A percentile compares a stretch with the other conserved stretches of the same genome.
Evolutionary conservation across 2,113 vertebrate genomes (phyloP).

Genomic region (Osmerus eperlanus): DNA sequence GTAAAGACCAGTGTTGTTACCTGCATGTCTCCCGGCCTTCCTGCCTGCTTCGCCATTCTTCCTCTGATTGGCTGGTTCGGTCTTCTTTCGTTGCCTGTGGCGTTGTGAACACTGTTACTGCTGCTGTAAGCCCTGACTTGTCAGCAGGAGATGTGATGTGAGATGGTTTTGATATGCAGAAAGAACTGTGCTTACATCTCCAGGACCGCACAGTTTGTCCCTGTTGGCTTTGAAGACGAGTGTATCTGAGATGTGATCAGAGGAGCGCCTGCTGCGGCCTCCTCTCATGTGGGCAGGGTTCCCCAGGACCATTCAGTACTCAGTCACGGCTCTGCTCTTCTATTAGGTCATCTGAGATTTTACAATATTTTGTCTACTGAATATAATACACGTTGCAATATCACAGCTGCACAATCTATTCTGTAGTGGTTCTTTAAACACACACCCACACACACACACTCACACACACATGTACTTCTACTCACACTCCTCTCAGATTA

Average conservation of each 20-base stretch:
- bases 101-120: too few species aligned
- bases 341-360: not conserved
- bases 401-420: not conserved
- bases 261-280: too few species aligned
- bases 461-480: not conserved
- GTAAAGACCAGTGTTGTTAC: constrained; percentile 26
- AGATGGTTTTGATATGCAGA: constrained; percentile 52
- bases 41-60: constrained; percentile 39
- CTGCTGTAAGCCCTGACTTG: constrained; percentile 40
- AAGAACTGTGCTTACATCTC: constrained; percentile 33
- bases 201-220: constrained; percentile 42
- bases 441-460: not conserved
- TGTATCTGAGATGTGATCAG: too few species aligned
- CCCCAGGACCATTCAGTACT: not conserved
- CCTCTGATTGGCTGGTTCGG: not conserved
- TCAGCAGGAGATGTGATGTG: not conserved
- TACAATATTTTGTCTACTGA: not conserved
- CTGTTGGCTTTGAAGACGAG: too few species aligned
- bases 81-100: too few species aligned
- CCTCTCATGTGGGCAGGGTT: not conserved
- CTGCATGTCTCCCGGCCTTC: constrained; percentile 38
- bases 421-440: not conserved
- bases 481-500: not conserved
- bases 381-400: not conserved
- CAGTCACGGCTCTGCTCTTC: not conserved